Evolutionary conservation across 2,888 invertebrate species (phyloP).

Genomic region (Cepaea hortensis): DNA sequence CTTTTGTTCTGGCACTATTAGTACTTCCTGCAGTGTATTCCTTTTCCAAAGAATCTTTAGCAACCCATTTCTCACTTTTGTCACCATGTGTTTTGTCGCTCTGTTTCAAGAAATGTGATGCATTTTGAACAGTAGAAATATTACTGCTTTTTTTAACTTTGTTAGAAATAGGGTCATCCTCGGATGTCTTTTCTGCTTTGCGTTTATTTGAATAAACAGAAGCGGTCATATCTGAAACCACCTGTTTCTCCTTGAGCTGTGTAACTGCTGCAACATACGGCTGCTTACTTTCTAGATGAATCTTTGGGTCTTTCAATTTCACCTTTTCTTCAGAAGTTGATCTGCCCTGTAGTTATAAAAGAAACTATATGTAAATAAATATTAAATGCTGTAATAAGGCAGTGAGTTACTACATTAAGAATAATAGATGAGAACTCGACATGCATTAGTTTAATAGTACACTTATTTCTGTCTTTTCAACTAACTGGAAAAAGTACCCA

Average conservation of each 20-base stretch:
- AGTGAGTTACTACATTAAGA: too few relatives aligned
- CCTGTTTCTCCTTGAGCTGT: not conserved
- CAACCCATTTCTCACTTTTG: not conserved
- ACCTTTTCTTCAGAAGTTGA: not conserved
- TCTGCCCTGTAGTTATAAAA: not conserved
- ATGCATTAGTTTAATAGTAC: too few relatives aligned
- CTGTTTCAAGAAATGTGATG: not conserved
- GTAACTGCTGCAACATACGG: not conserved
- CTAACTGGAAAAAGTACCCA: too few relatives aligned
- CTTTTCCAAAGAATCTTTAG: not conserved
- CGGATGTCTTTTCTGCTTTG: not conserved
- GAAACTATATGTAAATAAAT: not conserved
- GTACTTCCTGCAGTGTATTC: not conserved
- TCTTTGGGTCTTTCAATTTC: not conserved
- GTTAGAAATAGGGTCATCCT: too few relatives aligned
- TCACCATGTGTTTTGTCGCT: not conserved
- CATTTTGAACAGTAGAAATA: not conserved
- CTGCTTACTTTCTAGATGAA: not conserved
- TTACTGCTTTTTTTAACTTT: constrained; percentile 1
- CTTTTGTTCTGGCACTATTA: not conserved
- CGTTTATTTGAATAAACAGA: constrained; percentile 3
- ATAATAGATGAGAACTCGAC: too few relatives aligned
- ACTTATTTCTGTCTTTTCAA: too few relatives aligned
- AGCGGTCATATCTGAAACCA: not conserved
- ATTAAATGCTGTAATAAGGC: too few relatives aligned